Base-by-base conservation (phyloP, 2,797 vertebrate species). In the Enteromius paludinosus region DNA sequence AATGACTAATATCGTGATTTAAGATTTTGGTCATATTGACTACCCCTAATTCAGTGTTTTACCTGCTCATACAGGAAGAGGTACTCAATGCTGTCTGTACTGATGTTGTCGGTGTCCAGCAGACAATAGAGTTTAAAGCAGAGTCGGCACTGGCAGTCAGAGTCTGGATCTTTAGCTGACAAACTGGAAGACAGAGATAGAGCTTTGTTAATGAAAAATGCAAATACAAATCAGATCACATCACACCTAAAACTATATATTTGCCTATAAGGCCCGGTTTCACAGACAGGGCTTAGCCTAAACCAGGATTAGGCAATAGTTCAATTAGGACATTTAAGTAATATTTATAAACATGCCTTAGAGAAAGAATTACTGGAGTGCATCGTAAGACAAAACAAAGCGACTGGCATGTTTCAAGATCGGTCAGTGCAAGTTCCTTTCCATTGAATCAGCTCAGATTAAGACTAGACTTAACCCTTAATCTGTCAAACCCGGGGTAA, bases 61-160 rank as follows among this genome's bases (percentile, higher is more conserved):
- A 98, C 97, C 96, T 98, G 97, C 90, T 98, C 97, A 8, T 97
- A 99, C 65, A 99, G 96, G 89, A 98, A 95, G 73, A 96, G 92
- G 49, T 97, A 96, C 90, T 98, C 97, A 7, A 97, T 93, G 89
- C 95, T 96, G 87, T 97, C 96, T 10, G 94, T 93, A 0, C 95
- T 95, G 88, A 97, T 95, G 10, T 91, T 93, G 84, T 97, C 97
- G 0, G 94, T 94, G 64, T 97, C 97, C 91, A 98, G 87, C 85
- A 96, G 95, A 81, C 97, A 97, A 74, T 98, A 97, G 84, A 98
- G 95, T 84, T 97, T 98, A 93, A 99, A 97, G 89, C 95, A 97
- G 75, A 99, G 93, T 69, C 94, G 95, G 92, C 95, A 96, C 0
- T 94, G 94, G 0, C 93, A 87, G 80, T 95, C 95, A 17, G 94